A percentile compares a stretch with the other conserved stretches of the same genome.
Evolutionary conservation across 2,797 vertebrate genomes (phyloP).

Genomic region (Acanthurus lineatus): DNA sequence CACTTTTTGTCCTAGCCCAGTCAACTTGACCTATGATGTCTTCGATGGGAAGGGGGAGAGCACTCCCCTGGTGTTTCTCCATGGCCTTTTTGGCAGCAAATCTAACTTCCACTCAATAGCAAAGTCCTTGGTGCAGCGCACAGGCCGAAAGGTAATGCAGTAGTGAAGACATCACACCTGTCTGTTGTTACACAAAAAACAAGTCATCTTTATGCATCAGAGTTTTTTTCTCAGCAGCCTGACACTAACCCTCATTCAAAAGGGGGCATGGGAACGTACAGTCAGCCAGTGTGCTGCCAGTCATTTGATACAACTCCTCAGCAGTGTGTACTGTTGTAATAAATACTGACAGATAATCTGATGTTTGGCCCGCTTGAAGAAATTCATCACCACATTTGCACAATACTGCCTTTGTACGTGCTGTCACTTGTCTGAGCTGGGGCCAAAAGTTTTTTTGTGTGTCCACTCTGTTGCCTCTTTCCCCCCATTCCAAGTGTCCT

Average conservation of each 20-base stretch:
- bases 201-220: conserved; percentile 16
- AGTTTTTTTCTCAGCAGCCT: conserved; percentile 11
- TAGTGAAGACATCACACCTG: conserved; percentile 50
- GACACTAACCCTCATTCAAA: conserved; percentile 3
- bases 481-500: conserved; percentile 75
- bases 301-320: conserved; percentile 35
- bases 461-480: conserved; percentile 15
- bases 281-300: conserved; percentile 20
- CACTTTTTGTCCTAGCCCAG: conserved; percentile 80
- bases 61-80: conserved; percentile 91
- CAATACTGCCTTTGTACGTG: conserved; percentile 31
- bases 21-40: conserved; percentile 89
- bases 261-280: conserved; percentile 16
- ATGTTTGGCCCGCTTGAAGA: neutral
- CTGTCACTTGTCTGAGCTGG: neutral
- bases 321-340: conserved; percentile 12
- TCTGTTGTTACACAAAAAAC: conserved; percentile 13
- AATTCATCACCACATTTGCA: conserved; percentile 12
- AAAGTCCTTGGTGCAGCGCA: conserved; percentile 89
- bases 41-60: conserved; percentile 85
- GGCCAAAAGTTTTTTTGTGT: conserved; percentile 7
- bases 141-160: conserved; percentile 90
- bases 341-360: conserved; percentile 21
- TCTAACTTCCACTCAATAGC: conserved; percentile 93
- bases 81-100: conserved; percentile 95